Percentiles rank a stretch among this genome's conserved stretches.
Conservation (phyloP, 2,113 vertebrate species). For the Ibidorhyncha struthersii region DNA sequence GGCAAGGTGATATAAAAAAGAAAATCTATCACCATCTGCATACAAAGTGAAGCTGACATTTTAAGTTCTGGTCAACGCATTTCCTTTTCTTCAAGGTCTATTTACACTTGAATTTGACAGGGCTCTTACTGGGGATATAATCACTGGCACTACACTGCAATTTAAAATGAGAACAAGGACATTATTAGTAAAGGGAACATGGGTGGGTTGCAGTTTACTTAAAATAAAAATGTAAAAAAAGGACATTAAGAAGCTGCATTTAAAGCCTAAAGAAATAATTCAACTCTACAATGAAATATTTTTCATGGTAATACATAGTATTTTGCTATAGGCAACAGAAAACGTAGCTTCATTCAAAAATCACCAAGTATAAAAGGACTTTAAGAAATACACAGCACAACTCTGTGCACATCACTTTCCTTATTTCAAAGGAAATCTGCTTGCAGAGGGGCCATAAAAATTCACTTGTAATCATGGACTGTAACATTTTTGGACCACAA, state of each 20-base stretch:
- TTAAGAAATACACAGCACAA: not conserved
- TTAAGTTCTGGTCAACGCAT: not conserved
- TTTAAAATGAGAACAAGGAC: constrained; percentile 9
- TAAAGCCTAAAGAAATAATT: not conserved
- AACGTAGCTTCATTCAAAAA: not conserved
- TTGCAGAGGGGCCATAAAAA: not conserved
- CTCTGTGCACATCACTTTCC: not conserved
- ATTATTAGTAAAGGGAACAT: not conserved
- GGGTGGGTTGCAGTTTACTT: not conserved
- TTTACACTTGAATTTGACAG: not conserved
- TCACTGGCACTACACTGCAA: not conserved
- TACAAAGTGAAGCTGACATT: not conserved
- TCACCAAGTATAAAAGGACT: not conserved
- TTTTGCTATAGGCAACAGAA: not conserved
- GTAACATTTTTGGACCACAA: not conserved
- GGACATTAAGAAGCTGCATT: not conserved
- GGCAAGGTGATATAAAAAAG: not conserved
- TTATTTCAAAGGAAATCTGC: not conserved
- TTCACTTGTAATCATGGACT: not conserved
- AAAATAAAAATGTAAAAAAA: not conserved
- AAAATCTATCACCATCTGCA: not conserved
- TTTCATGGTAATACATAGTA: not conserved
- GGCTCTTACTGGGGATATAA: not conserved
- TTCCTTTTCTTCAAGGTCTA: constrained; percentile 5
- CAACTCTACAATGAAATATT: not conserved